phyloP scores from a whole-genome alignment of 2,113 vertebrate species.

The Calidris pygmaea region DNA sequence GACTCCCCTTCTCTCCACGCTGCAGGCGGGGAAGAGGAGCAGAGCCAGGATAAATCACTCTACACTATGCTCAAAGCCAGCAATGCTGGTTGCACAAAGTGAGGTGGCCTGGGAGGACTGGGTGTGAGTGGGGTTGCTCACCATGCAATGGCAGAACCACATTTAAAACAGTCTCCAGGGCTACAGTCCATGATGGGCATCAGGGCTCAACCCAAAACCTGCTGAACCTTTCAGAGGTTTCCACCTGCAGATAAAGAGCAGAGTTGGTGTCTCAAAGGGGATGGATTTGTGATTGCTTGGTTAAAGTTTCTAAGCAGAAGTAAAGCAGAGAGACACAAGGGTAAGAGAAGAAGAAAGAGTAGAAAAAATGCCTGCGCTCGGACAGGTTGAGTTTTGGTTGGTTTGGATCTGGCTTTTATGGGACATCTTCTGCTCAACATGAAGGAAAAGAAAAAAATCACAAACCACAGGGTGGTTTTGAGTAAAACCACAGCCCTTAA shows the following conservation, averaged over 20 bases:
- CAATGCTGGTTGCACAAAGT: accelerated
- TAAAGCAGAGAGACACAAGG: not conserved
- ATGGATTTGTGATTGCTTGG: not conserved
- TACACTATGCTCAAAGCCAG: accelerated
- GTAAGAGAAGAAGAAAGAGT: not conserved
- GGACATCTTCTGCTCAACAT: not conserved
- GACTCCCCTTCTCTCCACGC: not conserved
- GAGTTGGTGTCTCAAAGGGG: accelerated
- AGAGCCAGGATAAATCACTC: not conserved
- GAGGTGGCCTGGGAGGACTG: not conserved
- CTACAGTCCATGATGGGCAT: too few species aligned
- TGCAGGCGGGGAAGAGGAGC: not conserved
- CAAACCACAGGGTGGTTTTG: not conserved
- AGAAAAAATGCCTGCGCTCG: not conserved
- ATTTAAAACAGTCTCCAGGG: not conserved
- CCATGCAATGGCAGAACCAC: accelerated
- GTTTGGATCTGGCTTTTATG: not conserved
- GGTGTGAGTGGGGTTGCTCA: not conserved
- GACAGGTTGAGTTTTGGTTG: not conserved
- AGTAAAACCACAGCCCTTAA: too few species aligned
- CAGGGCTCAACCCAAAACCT: not conserved
- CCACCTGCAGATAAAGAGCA: not conserved
- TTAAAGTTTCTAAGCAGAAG: not conserved
- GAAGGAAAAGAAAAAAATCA: not conserved
- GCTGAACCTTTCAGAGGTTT: not conserved